Evolutionary conservation across 64 coral and sea anemone species (phyloP), one percentile per base, ranked within the genome.

Genomic region (Montipora cactus): DNA sequence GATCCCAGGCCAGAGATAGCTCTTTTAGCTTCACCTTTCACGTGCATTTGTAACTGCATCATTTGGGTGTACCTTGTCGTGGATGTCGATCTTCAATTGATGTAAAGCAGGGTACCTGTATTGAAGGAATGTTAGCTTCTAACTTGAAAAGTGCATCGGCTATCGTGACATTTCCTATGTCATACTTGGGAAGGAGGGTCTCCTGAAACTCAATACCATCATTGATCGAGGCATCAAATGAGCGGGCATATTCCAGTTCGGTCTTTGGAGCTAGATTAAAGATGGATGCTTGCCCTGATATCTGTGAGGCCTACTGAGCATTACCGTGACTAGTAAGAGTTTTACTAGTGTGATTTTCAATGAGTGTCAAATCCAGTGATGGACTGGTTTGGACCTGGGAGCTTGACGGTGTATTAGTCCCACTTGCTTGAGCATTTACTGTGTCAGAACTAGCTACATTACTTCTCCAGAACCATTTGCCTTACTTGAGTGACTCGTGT

Each of bases 1-100:
- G 80, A 92, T 52, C 90, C 81, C 13, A 92, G 59, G 20, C 90
- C 80, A 5, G 80, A 84, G 48, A 92, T 84, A 7, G 44, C 75
- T n/a, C 59, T 68, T 67, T 7, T 28, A 44, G 19, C 28, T 28
- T 28, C 28, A 28, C 28, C 28, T 28, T 28, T 28, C 28, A 28
- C 1, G 28, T 28, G 28, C 28, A 28, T 28, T 28, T 28, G 28
- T 28, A 28, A 28, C 28, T 28, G 28, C 59, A 64, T 64, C 59
- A 12, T 64, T 64, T 4, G 13, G 13, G 59, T 64, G 59, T 10
- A 15, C 9, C 59, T 64, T 64, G 59, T 64, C 14, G 59, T 64
- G 59, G 59, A 64, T 64, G 59, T 64, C 8, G 59, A 64, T 64
- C 0, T 15, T 64, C 8, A 64, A 64, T 64, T 64, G 10, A 13